A percentile compares a stretch with the other conserved stretches of the same genome.
phyloP scores from a whole-genome alignment of 2,888 invertebrate genomes.

The Mimas tiliae region DNA sequence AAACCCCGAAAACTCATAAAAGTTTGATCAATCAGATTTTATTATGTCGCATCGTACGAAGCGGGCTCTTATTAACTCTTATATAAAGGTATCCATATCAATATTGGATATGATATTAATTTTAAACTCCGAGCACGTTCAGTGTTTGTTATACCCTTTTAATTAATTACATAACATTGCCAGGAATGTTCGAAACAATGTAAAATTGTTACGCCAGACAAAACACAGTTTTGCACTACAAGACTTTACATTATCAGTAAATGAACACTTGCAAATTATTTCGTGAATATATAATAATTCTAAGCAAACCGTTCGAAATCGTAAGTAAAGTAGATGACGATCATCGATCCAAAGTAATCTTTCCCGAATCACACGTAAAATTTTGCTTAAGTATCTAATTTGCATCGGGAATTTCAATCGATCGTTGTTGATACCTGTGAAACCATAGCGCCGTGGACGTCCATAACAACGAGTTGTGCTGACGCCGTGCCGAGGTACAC shows the following conservation, averaged over 20 bases:
- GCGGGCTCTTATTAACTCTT: background rate
- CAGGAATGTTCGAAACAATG: background rate
- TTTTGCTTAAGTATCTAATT: background rate
- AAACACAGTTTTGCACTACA: background rate
- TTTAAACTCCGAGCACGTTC: background rate
- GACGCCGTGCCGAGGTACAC: constrained; percentile 98
- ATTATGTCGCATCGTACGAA: background rate
- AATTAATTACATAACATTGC: background rate
- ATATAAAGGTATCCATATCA: background rate
- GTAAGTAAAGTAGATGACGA: background rate
- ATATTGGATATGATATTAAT: background rate
- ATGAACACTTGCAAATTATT: background rate
- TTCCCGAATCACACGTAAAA: background rate
- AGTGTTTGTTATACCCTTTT: background rate
- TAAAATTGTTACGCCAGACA: constrained; percentile 1
- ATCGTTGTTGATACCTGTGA: constrained; percentile 85
- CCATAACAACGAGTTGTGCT: constrained; percentile 98
- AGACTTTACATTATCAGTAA: background rate
- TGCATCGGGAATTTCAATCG: background rate
- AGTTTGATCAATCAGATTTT: background rate
- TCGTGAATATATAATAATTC: background rate
- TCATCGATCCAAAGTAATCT: constrained; percentile 3
- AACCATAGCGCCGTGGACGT: constrained; percentile 97
- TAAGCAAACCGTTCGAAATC: background rate
- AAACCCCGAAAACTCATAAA: too few species aligned